Percentiles rank a stretch among this genome's conserved stretches.
Conservation (phyloP, 2,797 vertebrate species). For the Spinibarbus caldwelli region DNA sequence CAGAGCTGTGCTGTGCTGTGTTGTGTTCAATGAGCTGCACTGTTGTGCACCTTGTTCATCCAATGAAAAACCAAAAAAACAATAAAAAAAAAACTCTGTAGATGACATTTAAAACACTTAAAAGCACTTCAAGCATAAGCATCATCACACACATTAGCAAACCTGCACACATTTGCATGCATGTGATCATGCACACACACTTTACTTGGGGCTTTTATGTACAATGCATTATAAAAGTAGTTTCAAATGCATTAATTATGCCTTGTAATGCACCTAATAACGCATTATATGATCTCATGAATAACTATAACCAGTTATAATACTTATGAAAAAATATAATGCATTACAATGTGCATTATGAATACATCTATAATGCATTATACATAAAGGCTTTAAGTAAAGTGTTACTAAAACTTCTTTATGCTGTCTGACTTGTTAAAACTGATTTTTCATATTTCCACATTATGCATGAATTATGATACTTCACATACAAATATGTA, state of each 20-base stretch:
- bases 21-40: not conserved
- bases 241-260: not conserved
- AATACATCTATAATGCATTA: not conserved
- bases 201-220: not conserved
- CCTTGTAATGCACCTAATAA: not conserved
- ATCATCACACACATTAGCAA: not conserved
- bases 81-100: not conserved
- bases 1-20: not conserved
- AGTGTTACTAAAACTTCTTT: not conserved
- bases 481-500: slow-evolving; percentile 3
- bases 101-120: not conserved
- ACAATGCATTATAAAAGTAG: not conserved
- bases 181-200: not conserved
- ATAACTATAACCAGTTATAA: too few species aligned
- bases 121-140: not conserved
- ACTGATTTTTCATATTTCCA: not conserved
- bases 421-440: not conserved
- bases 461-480: not conserved
- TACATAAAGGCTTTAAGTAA: not conserved
- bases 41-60: not conserved
- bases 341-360: not conserved
- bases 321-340: not conserved
- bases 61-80: not conserved
- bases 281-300: not conserved
- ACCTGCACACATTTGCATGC: not conserved